Evolutionary conservation across 1,140 invertebrate genomes (phyloP).

Genomic region (Neodiprion pinetum): DNA sequence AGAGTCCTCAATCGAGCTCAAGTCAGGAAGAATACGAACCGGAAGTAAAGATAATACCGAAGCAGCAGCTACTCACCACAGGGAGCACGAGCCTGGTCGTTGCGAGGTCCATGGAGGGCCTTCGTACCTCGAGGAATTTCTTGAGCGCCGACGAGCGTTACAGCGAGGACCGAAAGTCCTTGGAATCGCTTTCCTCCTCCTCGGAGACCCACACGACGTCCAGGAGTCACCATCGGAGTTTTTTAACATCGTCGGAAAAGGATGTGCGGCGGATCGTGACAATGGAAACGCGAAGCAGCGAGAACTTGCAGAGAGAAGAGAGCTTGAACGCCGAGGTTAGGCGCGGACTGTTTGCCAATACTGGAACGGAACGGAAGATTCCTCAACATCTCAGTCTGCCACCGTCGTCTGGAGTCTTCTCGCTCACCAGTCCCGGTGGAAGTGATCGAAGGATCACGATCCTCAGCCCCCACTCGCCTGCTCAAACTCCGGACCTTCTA

Average conservation of each 20-base stretch:
- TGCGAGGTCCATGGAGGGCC: constrained; percentile 74
- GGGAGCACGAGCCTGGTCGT: constrained; percentile 63
- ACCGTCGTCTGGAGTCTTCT: constrained; percentile 67
- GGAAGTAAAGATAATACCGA: constrained; percentile 53
- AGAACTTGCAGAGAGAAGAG: constrained; percentile 65
- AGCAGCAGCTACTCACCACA: constrained; percentile 66
- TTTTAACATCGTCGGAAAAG: constrained; percentile 69
- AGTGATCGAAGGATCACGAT: constrained; percentile 73
- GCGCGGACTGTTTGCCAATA: constrained; percentile 69
- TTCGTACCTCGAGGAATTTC: constrained; percentile 58
- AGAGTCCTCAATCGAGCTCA: constrained; percentile 73
- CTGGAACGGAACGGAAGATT: constrained; percentile 65
- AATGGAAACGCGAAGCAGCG: constrained; percentile 65
- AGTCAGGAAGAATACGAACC: constrained; percentile 74
- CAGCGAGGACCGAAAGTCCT: constrained; percentile 52
- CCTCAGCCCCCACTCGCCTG: constrained; percentile 76
- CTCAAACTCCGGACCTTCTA: constrained; percentile 66
- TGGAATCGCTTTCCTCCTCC: constrained; percentile 52
- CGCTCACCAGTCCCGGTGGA: constrained; percentile 59
- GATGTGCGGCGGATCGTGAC: constrained; percentile 67
- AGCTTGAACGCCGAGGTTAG: constrained; percentile 70
- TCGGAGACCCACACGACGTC: constrained; percentile 62
- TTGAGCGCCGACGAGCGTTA: constrained; percentile 53
- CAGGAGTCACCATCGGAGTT: constrained; percentile 58
- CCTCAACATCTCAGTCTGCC: constrained; percentile 75